Percentiles rank a stretch among this genome's conserved stretches.
phyloP scores from a whole-genome alignment of 2,797 vertebrate species.

The Uromys caudimaculatus region DNA sequence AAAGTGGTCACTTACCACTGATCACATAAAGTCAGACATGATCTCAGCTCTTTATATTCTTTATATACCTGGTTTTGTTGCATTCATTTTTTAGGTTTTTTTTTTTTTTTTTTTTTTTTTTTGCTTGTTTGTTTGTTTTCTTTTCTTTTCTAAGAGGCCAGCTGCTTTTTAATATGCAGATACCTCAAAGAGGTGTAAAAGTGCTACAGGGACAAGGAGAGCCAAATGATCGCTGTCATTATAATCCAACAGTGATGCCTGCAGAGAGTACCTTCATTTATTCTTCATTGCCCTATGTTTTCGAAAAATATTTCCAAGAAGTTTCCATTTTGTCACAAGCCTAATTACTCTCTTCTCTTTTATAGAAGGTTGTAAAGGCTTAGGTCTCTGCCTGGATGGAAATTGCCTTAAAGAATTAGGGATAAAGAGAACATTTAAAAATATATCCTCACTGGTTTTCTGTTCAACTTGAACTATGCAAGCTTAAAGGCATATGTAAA shows the following conservation, averaged over 20 bases:
- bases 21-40: neutral
- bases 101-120: neutral
- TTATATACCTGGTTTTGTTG: neutral
- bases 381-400: neutral
- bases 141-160: neutral
- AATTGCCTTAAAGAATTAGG: neutral
- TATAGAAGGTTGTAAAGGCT: neutral
- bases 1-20: neutral
- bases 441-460: neutral
- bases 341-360: neutral
- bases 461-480: neutral
- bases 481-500: neutral
- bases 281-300: neutral
- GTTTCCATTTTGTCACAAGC: slow-evolving; percentile 5
- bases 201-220: neutral
- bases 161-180: neutral
- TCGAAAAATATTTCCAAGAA: neutral
- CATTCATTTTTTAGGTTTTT: neutral
- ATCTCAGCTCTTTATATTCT: neutral
- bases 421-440: neutral
- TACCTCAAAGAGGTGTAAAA: neutral
- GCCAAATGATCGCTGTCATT: neutral
- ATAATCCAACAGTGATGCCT: neutral
- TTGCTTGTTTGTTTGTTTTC: neutral
- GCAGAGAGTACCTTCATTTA: neutral